Base-by-base conservation (phyloP, 2,888 invertebrate genomes). In the Hecatera dysodea region DNA sequence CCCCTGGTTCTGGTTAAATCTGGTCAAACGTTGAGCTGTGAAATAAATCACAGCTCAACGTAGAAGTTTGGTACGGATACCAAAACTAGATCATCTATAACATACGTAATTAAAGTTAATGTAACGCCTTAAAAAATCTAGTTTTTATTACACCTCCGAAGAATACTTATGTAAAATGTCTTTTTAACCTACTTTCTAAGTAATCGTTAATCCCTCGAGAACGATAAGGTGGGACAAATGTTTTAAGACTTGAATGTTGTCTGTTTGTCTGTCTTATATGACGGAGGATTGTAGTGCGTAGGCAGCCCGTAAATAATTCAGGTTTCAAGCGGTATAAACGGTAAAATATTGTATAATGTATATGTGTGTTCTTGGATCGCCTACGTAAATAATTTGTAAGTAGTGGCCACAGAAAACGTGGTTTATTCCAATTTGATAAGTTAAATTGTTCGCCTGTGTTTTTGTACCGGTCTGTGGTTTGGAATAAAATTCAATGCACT, bases 241-340 rank as follows among this genome's bases (percentile, higher is more conserved):
- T 62, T 39, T 33, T 44, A 29, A 66, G 56, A 12, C 27, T 55
- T 44, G 52, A 63, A 64, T 33, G 64, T 64, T 55, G 60, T 81
- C 71, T 69, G 69, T 69, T 69, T 60, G 66, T 67, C 64, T 55
- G 62, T 68, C 67, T 64, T 50, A 73, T 55, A 67, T 72, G 75
- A 82, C 61, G 52, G 39, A 57, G 63, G 62, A 67, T 44, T 53
- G 27, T 48, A 46, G 19, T 71, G 67, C 73, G 83, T 80, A 72
- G 83, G 70, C n/a, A 57, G 59, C 19, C 46, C 53, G 55, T 80
- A 68, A 68, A 72, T 81, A 81, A 81, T 80, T 81, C 83, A 68
- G 59, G 60, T 75, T 60, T 61, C 57, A 67, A 75, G 67, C 60
- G 55, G 24, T 64, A 57, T 55, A 69, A 50, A 79, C 17, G 22